A percentile compares a stretch with the other conserved stretches of the same genome.
phyloP scores from a whole-genome alignment of 2,888 invertebrate species.

The Seladonia tumulorum region DNA sequence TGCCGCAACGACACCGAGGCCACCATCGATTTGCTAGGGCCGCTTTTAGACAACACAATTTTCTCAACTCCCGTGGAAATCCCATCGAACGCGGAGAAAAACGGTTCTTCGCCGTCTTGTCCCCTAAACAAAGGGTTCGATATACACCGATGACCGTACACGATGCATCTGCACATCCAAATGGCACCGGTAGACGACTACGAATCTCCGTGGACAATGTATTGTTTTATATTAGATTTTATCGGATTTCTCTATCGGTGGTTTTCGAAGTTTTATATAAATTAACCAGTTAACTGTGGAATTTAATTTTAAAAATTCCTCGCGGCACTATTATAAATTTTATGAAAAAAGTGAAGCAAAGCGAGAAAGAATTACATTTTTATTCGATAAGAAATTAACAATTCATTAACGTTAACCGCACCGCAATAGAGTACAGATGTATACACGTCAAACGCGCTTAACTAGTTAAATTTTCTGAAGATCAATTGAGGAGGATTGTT shows the following conservation, averaged over 20 bases:
- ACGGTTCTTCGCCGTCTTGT: not conserved
- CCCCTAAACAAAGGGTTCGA: not conserved
- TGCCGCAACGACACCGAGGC: not conserved
- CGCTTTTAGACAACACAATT: not conserved
- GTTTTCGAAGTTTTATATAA: too few relatives aligned
- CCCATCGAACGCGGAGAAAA: not conserved
- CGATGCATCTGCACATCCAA: not conserved
- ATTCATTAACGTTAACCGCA: too few relatives aligned
- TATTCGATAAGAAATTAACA: too few relatives aligned
- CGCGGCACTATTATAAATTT: too few relatives aligned
- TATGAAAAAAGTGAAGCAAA: too few relatives aligned
- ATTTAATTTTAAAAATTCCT: too few relatives aligned
- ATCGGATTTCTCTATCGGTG: not conserved
- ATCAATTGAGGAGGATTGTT: not conserved
- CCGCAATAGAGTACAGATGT: too few relatives aligned
- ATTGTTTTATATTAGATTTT: not conserved
- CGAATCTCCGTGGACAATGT: not conserved
- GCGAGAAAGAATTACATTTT: too few relatives aligned
- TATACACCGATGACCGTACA: not conserved
- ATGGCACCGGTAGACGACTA: not conserved
- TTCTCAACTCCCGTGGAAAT: not conserved
- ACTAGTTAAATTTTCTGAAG: not conserved
- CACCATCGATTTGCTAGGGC: conserved; percentile 1
- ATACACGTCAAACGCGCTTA: too few relatives aligned
- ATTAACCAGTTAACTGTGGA: too few relatives aligned